Conservation (phyloP, 2,797 vertebrate genomes). For the Pseudotriccus pelzelni region DNA sequence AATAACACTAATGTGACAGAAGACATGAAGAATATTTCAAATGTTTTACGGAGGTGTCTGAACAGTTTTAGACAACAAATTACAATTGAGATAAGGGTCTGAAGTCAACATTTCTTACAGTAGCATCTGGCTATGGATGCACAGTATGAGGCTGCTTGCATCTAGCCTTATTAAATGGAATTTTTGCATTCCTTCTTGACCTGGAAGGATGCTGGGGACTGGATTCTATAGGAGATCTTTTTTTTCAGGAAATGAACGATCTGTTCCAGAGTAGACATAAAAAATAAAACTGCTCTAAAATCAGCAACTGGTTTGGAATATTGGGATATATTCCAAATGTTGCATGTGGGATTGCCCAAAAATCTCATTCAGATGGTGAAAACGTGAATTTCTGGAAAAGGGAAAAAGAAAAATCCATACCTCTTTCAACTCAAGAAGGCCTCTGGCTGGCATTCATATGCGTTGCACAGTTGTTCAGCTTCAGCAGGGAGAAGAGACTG, state of each 20-base stretch:
- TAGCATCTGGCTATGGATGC: neutral
- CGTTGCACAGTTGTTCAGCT: neutral
- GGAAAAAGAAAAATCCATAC: neutral
- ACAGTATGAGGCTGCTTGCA: neutral
- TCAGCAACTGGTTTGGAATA: neutral
- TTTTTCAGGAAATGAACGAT: neutral
- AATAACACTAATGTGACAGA: neutral
- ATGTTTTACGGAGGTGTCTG: neutral
- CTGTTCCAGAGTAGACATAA: neutral
- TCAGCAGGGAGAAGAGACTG: neutral
- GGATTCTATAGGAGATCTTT: neutral
- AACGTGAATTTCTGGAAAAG: neutral
- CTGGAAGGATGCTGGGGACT: neutral
- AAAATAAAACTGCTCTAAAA: neutral
- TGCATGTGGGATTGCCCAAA: neutral
- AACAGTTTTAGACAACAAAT: neutral
- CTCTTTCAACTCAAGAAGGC: neutral
- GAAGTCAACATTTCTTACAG: neutral
- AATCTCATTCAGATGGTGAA: neutral
- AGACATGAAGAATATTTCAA: neutral
- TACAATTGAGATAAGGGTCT: neutral
- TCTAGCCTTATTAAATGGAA: neutral
- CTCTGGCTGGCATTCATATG: neutral
- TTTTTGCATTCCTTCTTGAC: neutral
- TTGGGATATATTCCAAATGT: neutral